Evolutionary conservation across 2,888 invertebrate species (phyloP), one percentile per base, ranked within the genome.

Genomic region (Ligdia adustata): DNA sequence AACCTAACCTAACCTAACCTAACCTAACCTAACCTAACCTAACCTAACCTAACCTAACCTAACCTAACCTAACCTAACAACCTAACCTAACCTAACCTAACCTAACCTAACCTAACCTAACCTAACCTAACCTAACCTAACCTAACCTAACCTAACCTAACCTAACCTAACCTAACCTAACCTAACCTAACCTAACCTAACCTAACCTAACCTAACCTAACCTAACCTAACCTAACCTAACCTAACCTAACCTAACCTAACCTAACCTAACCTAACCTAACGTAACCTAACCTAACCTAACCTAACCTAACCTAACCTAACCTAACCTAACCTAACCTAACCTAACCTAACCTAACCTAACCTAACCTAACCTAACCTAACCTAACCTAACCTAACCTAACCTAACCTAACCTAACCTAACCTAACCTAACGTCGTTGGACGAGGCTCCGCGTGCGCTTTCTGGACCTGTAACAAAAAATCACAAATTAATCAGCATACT

Each of bases 371-470:
- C 45, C 45, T 39, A 46, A 39, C 39, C 45, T 34, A 34, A 46
- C 33, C 45, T 39, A 39, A 46, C 39, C 45, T 46, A 46, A 46
- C 45, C 45, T 46, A 46, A 46, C 45, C 45, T 46, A 46, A 46
- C 45, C 45, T 46, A 46, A 46, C 46, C 46, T n/a, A n/a, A n/a
- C n/a, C n/a, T n/a, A n/a, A n/a, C n/a, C n/a, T n/a, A n/a, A n/a
- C n/a, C n/a, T n/a, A n/a, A n/a, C n/a, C n/a, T n/a, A n/a, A n/a
- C n/a, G n/a, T n/a, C n/a, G n/a, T n/a, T n/a, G n/a, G n/a, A n/a
- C n/a, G n/a, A n/a, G n/a, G n/a, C n/a, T n/a, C n/a, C n/a, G n/a
- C n/a, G n/a, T n/a, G n/a, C n/a, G n/a, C n/a, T n/a, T n/a, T n/a
- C n/a, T n/a, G n/a, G n/a, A n/a, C n/a, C n/a, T n/a, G n/a, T n/a